Base-by-base conservation (phyloP, 2,797 vertebrate genomes). In the Sphaeramia orbicularis region DNA sequence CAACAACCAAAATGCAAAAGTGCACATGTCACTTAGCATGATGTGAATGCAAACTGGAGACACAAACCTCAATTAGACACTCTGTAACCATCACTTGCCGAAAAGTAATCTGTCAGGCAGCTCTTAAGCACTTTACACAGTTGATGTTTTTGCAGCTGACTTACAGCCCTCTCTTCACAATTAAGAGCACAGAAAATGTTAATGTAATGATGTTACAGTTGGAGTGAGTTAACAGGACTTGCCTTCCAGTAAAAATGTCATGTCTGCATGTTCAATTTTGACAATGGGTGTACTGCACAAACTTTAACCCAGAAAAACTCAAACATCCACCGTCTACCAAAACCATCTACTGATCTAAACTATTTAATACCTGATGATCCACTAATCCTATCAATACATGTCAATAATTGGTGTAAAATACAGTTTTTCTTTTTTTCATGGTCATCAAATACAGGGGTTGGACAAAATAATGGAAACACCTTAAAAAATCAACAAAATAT, bases 151-250 rank as follows among this genome's bases (percentile, higher is more conserved):
- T 52, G 35, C 14, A 8, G 15, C 16, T 14, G 10, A 15, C 13
- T 14, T 27, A 6, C 6, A 27, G 5, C 24, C 24, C 27, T 57
- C 19, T 21, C 8, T 18, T 55, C 2, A 0, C 32, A 42, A 15
- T 62, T 30, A 54, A 62, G 11, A 35, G 54, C 27, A 36, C 37
- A 30, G 55, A 24, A 42, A 58, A 62, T 44, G 42, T 42, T 52
- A 54, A 38, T n/a, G 15, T 52, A 11, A 60, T 68, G 51, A 60
- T 52, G 10, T 38, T 52, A 66, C 24, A 19, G 53, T 36, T 40
- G n/a, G 11, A 37, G 43, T 13, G 12, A 30, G 27, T 18, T n/a
- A 35, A 43, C 47, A 16, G 10, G 12, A 13, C 7, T 16, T 21
- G 32, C 50, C 12, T 13, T 4, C 35, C 21, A n/a, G 15, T 13